Conservation (phyloP, 2,113 vertebrate species). For the Eptesicus fuscus region DNA sequence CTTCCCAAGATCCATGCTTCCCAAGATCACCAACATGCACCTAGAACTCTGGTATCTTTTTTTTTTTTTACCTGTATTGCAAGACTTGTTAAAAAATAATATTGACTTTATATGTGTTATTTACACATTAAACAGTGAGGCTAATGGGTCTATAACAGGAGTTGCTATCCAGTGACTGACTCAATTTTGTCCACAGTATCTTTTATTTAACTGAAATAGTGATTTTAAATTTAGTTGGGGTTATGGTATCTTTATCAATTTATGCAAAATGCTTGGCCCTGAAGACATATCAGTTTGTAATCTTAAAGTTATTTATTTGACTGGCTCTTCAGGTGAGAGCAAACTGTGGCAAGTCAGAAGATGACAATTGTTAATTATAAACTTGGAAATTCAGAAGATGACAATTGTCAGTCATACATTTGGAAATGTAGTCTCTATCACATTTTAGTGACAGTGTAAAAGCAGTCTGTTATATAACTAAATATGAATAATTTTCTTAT, state of each 20-base stretch:
- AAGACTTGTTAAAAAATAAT: not conserved
- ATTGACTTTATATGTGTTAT: not conserved
- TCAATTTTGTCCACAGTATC: not conserved
- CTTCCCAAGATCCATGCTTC: not conserved
- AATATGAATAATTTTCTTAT: constrained; percentile 68
- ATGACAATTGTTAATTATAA: constrained; percentile 44
- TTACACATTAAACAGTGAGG: not conserved
- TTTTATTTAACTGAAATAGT: not conserved
- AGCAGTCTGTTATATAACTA: constrained; percentile 59
- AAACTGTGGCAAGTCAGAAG: not conserved
- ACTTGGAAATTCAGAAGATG: constrained; percentile 50
- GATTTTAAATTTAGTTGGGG: not conserved
- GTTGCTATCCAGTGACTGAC: not conserved
- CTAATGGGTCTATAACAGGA: not conserved
- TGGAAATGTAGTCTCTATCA: constrained; percentile 64
- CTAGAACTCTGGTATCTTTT: not conserved
- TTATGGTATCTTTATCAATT: not conserved
- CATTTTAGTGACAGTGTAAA: constrained; percentile 63
- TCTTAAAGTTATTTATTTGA: not conserved
- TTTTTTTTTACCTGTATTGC: not conserved
- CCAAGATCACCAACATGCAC: not conserved
- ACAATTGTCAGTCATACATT: constrained; percentile 64
- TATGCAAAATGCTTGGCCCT: not conserved
- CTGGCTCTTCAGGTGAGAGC: not conserved
- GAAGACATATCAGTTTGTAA: not conserved